phyloP scores from a whole-genome alignment of 23 tunicate species.

The Ciona savignyi region DNA sequence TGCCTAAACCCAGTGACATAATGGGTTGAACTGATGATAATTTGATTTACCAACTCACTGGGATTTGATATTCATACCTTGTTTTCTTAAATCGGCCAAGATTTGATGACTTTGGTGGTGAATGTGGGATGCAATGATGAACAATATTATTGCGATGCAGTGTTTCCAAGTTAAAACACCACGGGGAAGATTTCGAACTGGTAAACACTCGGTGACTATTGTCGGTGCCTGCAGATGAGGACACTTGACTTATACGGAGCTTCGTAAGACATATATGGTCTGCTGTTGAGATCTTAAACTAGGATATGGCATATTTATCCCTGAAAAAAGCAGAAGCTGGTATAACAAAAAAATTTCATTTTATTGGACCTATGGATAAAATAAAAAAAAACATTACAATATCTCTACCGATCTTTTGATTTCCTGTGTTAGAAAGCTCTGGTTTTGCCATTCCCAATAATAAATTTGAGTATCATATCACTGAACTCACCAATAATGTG shows the following conservation, averaged over 20 bases:
- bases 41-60: too few relatives aligned
- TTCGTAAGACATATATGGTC: not conserved
- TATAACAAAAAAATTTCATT: too few relatives aligned
- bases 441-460: too few relatives aligned
- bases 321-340: too few relatives aligned
- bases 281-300: too few relatives aligned
- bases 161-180: constrained; percentile 6
- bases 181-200: constrained; percentile 5
- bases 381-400: too few relatives aligned
- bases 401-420: too few relatives aligned
- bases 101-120: constrained; percentile 26
- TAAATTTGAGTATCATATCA: not conserved
- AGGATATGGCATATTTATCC: not conserved
- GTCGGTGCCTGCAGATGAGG: constrained; percentile 18
- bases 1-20: too few relatives aligned
- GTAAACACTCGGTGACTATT: constrained; percentile 16
- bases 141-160: constrained; percentile 8
- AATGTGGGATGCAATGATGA: constrained; percentile 12
- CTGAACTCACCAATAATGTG: constrained; percentile 18
- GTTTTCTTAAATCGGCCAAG: constrained; percentile 28
- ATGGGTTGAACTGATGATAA: too few relatives aligned
- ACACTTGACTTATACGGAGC: not conserved
- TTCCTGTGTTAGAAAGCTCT: too few relatives aligned
- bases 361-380: too few relatives aligned
- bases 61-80: constrained; percentile 3